phyloP scores from a whole-genome alignment of 2,113 vertebrate species.

The Platycercus adscitus region DNA sequence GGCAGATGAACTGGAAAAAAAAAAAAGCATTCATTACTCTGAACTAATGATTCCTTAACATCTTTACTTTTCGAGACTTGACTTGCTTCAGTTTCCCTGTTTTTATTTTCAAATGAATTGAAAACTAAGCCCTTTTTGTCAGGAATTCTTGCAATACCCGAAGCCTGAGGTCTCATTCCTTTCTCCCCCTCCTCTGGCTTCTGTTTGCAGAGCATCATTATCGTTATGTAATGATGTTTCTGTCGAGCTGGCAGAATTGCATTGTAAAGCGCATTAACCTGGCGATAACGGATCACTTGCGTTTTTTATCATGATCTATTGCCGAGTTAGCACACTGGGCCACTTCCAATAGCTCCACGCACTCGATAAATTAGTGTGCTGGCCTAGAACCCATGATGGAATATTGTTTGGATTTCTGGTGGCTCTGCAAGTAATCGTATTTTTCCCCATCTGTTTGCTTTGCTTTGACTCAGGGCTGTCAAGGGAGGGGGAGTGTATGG shows the following conservation, averaged over 20 bases:
- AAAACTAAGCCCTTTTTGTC: neutral
- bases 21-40: slow-evolving; percentile 23
- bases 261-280: slow-evolving; percentile 53
- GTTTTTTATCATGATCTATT: slow-evolving; percentile 70
- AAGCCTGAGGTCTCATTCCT: neutral
- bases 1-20: slow-evolving; percentile 17
- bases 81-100: neutral
- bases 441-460: slow-evolving; percentile 49
- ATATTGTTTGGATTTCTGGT: slow-evolving; percentile 59
- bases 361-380: slow-evolving; percentile 39
- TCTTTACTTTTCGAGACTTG: slow-evolving; percentile 9
- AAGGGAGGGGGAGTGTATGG: neutral
- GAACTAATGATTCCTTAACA: slow-evolving; percentile 59
- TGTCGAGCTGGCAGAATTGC: slow-evolving; percentile 52
- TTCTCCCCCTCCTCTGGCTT: neutral
- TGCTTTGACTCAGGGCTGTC: slow-evolving; percentile 22
- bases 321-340: slow-evolving; percentile 21
- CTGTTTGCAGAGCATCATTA: slow-evolving; percentile 37
- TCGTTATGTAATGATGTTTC: slow-evolving; percentile 58
- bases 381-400: slow-evolving; percentile 48
- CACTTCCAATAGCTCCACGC: neutral
- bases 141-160: neutral
- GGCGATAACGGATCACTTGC: slow-evolving; percentile 45
- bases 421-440: slow-evolving; percentile 47
- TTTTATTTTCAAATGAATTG: neutral